Base-by-base conservation (phyloP, 1,140 invertebrate species). In the Cylas formicarius region DNA sequence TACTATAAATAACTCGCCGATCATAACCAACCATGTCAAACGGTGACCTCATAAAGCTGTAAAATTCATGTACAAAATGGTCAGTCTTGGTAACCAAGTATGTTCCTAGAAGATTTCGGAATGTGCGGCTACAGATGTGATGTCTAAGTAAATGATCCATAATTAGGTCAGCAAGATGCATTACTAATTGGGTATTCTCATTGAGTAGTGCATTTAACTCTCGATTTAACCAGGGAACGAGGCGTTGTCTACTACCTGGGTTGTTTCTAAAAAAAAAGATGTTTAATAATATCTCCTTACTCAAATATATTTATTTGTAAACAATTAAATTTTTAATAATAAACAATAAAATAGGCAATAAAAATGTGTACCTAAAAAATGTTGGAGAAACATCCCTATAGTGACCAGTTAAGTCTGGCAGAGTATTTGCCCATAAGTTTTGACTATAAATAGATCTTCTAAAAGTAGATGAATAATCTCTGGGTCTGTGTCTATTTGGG, bases 51-150 rank as follows among this genome's bases (percentile, higher is more conserved):
- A 90, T 88, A 72, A 88, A 97, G 62, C 78, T 80, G 48, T 82
- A 81, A 44, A 96, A 76, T 62, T 97, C 92, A 57, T 94, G 89
- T 23, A 90, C 73, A 67, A 97, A 96, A 62, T 92, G 88, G 44
- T 78, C 74, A 0, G 81, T 81, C 42, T 75, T 71, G 10, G 67
- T 62, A 10, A 73, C 73, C 21, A 84, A 69, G 57, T 76, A 78
- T 2, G 72, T 64, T 1, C 67, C 61, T 11, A 86, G 55, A 1
- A 72, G 57, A 20, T 75, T 72, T 14, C 75, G 74, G 66, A 96
- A 92, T 55, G 78, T 75, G 4, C 67, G 55, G 33, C 85, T 86
- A 36, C 75, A 72, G 44, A 95, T 90, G 49, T 82, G 75, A 59
- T 78, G 76, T 33, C 71, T 66, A 9, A 72, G 72, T 18, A 92